phyloP scores from a whole-genome alignment of 2,888 invertebrate species.

The Plusia festucae region DNA sequence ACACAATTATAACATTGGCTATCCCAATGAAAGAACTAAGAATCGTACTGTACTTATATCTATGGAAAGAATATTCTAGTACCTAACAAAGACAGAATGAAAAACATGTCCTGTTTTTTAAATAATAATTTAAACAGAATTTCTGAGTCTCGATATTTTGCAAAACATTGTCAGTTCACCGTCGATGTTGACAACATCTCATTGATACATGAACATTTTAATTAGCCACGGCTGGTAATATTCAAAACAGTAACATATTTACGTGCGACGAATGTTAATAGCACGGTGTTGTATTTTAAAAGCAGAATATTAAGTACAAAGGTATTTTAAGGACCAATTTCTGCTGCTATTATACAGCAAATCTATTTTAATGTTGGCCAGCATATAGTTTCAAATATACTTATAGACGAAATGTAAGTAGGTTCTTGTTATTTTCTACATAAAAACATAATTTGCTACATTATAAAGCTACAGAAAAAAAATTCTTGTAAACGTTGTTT shows the following conservation, averaged over 20 bases:
- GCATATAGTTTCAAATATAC: neutral
- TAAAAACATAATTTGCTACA: too few relatives aligned
- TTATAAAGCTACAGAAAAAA: neutral
- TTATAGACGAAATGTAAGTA: too few relatives aligned
- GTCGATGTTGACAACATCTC: neutral
- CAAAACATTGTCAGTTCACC: neutral
- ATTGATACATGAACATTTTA: neutral
- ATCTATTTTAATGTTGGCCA: neutral
- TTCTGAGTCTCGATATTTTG: neutral
- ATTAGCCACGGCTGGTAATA: constrained; percentile 1
- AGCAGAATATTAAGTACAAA: neutral
- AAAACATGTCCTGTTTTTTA: neutral
- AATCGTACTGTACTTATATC: too few relatives aligned
- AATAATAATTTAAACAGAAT: neutral
- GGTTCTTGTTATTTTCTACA: too few relatives aligned
- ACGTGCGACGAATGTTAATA: neutral
- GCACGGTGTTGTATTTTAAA: neutral
- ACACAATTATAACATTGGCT: too few relatives aligned
- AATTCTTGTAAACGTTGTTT: neutral
- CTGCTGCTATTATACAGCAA: neutral
- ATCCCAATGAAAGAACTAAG: too few relatives aligned
- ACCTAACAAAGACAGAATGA: neutral
- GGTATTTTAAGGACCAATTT: neutral
- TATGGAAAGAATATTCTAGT: neutral
- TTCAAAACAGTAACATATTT: neutral